phyloP scores from a whole-genome alignment of 2,888 invertebrate genomes.

The Tinea pellionella region DNA sequence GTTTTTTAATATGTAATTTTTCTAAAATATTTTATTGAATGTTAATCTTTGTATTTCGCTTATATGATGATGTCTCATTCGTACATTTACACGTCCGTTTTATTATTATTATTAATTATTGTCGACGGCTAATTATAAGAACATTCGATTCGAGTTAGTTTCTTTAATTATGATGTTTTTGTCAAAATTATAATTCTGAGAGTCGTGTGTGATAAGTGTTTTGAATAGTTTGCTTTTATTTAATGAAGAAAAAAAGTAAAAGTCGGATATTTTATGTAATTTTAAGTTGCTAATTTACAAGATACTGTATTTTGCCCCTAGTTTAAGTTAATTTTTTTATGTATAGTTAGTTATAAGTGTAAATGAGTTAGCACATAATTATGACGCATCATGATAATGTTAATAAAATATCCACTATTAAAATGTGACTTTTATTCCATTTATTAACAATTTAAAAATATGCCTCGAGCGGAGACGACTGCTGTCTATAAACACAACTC shows the following conservation, averaged over 20 bases:
- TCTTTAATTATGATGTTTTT: not conserved
- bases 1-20: conserved; percentile 1
- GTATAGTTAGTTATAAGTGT: conserved; percentile 70
- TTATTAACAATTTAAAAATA: no score
- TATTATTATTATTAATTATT: not conserved
- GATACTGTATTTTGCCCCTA: conserved; percentile 66
- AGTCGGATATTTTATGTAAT: conserved; percentile 59
- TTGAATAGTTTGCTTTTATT: conserved; percentile 53
- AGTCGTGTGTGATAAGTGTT: conserved; percentile 50
- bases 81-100: not conserved
- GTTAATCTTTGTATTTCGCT: not conserved
- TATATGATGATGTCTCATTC: not conserved
- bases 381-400: conserved; percentile 70
- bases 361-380: conserved; percentile 68
- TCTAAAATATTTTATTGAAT: not conserved
- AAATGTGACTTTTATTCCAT: conserved; percentile 3
- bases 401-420: conserved; percentile 67
- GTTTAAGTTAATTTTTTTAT: conserved; percentile 67
- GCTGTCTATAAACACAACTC: no score
- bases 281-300: conserved; percentile 61
- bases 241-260: conserved; percentile 35
- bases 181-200: conserved; percentile 41
- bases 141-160: not conserved
- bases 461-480: no score
- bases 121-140: not conserved